These are phyloP conservation scores for Gari tellinella DNA, from an alignment of 2,888 invertebrate species.

Conservation along the genomic window DNA sequence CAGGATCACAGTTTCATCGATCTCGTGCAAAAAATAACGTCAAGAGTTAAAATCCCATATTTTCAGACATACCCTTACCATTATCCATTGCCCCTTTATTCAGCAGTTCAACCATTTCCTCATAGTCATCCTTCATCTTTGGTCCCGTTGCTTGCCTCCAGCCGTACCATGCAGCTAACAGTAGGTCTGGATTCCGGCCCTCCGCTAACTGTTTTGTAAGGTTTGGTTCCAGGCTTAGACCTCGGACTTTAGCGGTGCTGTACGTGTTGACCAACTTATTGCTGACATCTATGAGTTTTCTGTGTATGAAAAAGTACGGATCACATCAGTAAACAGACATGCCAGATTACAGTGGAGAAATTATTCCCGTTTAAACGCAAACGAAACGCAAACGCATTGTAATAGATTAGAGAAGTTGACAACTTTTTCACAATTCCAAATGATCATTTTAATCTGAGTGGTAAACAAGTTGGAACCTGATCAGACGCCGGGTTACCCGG, in stretches of 20 bases:
- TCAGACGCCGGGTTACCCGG: too few relatives aligned
- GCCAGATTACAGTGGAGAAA: too few relatives aligned
- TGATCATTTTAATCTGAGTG: too few relatives aligned
- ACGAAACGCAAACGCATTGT: too few relatives aligned
- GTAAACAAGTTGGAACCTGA: too few relatives aligned
- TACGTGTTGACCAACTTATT: slow-evolving; percentile 53
- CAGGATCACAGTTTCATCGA: too few relatives aligned
- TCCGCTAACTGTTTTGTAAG: slow-evolving; percentile 73
- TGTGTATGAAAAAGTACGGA: too few relatives aligned
- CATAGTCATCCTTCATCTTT: slow-evolving; percentile 90
- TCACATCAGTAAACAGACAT: too few relatives aligned
- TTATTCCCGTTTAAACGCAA: too few relatives aligned
- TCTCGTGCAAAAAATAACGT: too few relatives aligned
- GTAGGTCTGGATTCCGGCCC: slow-evolving; percentile 89
- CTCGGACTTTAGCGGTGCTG: slow-evolving; percentile 55
- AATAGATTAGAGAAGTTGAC: too few relatives aligned
- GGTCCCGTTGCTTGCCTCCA: slow-evolving; percentile 93
- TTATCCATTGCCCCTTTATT: slow-evolving; percentile 90
- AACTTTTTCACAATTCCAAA: too few relatives aligned
- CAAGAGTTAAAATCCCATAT: not conserved
- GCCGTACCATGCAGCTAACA: slow-evolving; percentile 91
- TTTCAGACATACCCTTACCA: slow-evolving; percentile 85
- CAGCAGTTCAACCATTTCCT: slow-evolving; percentile 91
- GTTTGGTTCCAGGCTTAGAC: slow-evolving; percentile 73
- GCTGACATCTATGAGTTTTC: slow-evolving; percentile 34